These are phyloP conservation scores for Ophioninae sp. DNA, from an alignment of 2,888 invertebrate genomes.

Conservation along the genomic window DNA sequence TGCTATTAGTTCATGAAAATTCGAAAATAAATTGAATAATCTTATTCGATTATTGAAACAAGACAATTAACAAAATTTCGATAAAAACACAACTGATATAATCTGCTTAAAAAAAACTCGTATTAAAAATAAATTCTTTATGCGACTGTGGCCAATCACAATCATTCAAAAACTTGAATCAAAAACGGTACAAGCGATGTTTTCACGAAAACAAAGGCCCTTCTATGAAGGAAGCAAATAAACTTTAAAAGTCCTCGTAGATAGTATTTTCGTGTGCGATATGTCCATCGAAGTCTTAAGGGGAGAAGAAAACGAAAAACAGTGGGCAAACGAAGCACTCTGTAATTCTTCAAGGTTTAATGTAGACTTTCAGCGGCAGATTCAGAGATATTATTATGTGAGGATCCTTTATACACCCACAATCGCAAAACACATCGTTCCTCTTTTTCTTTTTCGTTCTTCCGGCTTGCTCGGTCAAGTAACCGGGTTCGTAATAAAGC, in stretches of 20 bases:
- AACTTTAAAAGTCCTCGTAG: not conserved
- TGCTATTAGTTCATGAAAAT: too few species aligned
- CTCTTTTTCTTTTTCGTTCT: conserved; percentile 13
- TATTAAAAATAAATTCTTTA: too few species aligned
- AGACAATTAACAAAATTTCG: too few species aligned
- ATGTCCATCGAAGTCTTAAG: not conserved
- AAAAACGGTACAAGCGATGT: too few species aligned
- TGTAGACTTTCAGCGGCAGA: conserved; percentile 45
- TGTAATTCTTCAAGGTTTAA: conserved; percentile 26
- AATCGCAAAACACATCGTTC: conserved; percentile 43
- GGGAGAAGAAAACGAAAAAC: not conserved
- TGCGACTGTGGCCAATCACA: too few species aligned
- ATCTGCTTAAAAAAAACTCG: too few species aligned
- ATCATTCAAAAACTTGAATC: too few species aligned
- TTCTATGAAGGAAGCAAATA: not conserved
- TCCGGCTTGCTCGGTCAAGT: conserved; percentile 32
- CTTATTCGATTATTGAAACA: too few species aligned
- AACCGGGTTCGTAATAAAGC: conserved; percentile 36
- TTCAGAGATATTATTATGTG: conserved; percentile 57
- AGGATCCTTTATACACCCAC: conserved; percentile 50
- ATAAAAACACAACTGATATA: too few species aligned
- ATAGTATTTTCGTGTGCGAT: not conserved
- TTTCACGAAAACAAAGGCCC: not conserved
- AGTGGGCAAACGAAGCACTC: not conserved
- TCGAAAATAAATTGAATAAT: too few species aligned